A percentile compares a stretch with the other conserved stretches of the same genome.
Conservation (phyloP, 1,140 invertebrate species). For the Agrilus planipennis region DNA sequence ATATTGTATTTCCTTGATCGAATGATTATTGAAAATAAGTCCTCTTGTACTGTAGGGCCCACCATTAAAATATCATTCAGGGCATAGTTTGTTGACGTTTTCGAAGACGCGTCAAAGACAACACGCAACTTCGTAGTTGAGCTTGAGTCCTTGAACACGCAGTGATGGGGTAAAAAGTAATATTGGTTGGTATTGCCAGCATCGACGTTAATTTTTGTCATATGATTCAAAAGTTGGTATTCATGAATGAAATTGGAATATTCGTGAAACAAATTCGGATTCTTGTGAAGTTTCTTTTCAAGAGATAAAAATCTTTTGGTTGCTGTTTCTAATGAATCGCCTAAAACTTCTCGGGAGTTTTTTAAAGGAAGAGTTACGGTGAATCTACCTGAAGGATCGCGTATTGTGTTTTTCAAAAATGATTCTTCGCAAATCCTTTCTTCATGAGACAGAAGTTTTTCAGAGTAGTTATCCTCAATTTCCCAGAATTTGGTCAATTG, state of each 20-base stretch:
- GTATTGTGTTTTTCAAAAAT: not conserved
- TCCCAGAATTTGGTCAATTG: constrained; percentile 4
- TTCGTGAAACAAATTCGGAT: not conserved
- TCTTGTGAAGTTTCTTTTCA: not conserved
- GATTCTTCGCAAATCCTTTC: not conserved
- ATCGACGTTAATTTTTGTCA: too few relatives aligned
- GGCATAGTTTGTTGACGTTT: too few relatives aligned
- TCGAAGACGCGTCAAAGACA: too few relatives aligned
- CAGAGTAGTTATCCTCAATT: not conserved
- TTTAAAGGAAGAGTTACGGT: not conserved
- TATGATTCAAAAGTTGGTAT: constrained; percentile 26
- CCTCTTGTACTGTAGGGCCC: too few relatives aligned
- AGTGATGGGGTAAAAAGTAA: too few relatives aligned
- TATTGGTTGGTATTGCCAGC: too few relatives aligned
- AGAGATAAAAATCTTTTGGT: not conserved
- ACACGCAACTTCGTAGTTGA: too few relatives aligned
- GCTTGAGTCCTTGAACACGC: too few relatives aligned
- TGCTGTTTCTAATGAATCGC: not conserved
- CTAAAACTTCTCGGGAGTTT: not conserved
- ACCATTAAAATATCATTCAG: too few relatives aligned
- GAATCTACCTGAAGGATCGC: not conserved
- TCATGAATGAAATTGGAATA: constrained; percentile 30
- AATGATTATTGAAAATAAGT: too few relatives aligned
- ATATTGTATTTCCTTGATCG: too few relatives aligned
- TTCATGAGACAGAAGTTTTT: not conserved